Percentiles rank a stretch among this genome's conserved stretches.
Evolutionary conservation across 2,113 vertebrate species (phyloP).

Genomic region (Chionis minor): DNA sequence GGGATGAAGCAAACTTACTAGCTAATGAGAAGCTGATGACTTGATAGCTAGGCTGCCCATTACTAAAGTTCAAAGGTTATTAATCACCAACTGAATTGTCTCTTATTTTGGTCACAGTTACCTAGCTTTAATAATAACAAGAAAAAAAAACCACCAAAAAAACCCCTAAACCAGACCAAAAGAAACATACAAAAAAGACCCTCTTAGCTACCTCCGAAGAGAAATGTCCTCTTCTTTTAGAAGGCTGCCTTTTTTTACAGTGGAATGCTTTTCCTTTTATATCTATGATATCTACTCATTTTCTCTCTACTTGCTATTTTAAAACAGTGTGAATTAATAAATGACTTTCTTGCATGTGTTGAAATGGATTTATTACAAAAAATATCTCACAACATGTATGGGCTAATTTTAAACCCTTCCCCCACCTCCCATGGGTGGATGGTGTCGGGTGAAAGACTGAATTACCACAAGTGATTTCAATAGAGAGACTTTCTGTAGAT

Average conservation of each 20-base stretch:
- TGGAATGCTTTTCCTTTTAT: background rate
- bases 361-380: background rate
- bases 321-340: background rate
- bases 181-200: background rate
- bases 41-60: background rate
- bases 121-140: background rate
- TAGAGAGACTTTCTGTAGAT: background rate
- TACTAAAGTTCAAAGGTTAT: background rate
- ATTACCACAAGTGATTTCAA: background rate
- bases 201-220: background rate
- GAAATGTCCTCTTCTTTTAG: background rate
- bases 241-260: background rate
- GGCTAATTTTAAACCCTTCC: background rate
- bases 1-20: background rate
- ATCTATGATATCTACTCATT: background rate
- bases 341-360: background rate
- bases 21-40: background rate
- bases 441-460: background rate
- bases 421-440: rapidly evolving
- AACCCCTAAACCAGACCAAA: background rate
- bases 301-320: background rate
- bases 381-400: background rate
- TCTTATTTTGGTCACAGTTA: background rate
- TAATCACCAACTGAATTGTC: background rate
- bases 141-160: background rate